Base-by-base conservation (phyloP, 2,797 vertebrate species). In the Channa striata region DNA sequence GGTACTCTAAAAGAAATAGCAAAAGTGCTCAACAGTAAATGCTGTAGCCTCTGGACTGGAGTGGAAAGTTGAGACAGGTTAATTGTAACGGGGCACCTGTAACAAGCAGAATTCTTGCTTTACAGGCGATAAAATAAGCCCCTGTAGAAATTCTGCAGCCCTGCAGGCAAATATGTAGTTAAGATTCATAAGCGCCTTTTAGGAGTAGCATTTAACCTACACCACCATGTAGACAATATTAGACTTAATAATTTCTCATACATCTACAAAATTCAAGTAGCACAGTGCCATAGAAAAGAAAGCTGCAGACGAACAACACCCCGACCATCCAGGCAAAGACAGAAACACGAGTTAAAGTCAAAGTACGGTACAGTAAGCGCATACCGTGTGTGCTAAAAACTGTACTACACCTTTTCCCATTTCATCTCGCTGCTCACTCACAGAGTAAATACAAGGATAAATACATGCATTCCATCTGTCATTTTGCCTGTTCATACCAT, bases 1-100 rank as follows among this genome's bases (percentile, higher is more conserved):
- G 97, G 98, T 98, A 95, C 37, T 59, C 17, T 0, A 12, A 57
- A 17, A 8, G 11, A 61, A 52, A 64, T 13, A 37, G 14, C 54
- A 19, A 53, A 67, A 39, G 1, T 3, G 2, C 5, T 5, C 11
- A 19, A 10, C 33, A 48, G 34, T 33, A n/a, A 46, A 56, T n/a
- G n/a, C 1, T 46, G 17, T 2, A 40, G 60, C 37, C 11, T 6
- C 19, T 59, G 17, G 12, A 71, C 9, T 42, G n/a, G 11, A 21
- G 33, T 20, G 25, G 16, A n/a, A 13, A 50, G 10, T 36, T 10
- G 7, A 60, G 59, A 43, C 19, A 44, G 46, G 23, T 53, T 74
- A 11, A 54, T 63, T 44, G 25, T 59, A 34, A 8, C 14, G 40
- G 25, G 52, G 17, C 14, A 16, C 11, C 21, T 20, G 17, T 30